Evolutionary conservation across 2,797 vertebrate genomes (phyloP).

Genomic region (Alcedo quadribrachys): DNA sequence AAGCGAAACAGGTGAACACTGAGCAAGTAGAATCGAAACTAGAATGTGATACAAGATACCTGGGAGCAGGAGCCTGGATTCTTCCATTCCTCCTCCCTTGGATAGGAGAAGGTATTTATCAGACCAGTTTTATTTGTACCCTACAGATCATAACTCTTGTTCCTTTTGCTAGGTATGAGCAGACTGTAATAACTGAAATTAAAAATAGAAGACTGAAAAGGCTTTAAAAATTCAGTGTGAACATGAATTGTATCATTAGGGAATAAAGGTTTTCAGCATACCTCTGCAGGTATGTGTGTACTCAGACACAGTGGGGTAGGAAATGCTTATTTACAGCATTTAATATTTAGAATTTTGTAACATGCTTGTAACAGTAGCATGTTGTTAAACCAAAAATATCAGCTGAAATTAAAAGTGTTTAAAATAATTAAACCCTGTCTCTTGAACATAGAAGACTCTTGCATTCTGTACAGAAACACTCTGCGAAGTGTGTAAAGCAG

Average conservation of each 20-base stretch:
- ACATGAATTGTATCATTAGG: background rate
- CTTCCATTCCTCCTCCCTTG: background rate
- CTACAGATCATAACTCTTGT: background rate
- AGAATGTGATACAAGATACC: slow-evolving; percentile 66
- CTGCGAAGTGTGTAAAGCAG: background rate
- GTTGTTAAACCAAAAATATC: background rate
- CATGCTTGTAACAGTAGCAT: background rate
- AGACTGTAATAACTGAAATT: background rate
- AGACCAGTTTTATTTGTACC: background rate
- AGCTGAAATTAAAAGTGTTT: background rate
- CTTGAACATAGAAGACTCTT: background rate
- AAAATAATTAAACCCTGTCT: background rate
- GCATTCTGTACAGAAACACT: background rate
- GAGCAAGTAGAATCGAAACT: slow-evolving; percentile 80
- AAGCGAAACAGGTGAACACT: slow-evolving; percentile 83
- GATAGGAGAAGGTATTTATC: background rate
- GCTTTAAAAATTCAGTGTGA: background rate
- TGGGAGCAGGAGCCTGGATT: slow-evolving; percentile 49
- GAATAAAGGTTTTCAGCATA: background rate
- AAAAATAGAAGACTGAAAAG: too few relatives aligned
- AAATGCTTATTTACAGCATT: background rate
- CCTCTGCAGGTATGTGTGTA: background rate
- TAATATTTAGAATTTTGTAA: background rate
- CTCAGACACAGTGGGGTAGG: background rate
- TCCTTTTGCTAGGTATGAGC: background rate